A percentile compares a stretch with the other conserved stretches of the same genome.
phyloP scores from a whole-genome alignment of 1,140 invertebrate genomes.

The Ceratosolen fusciceps region DNA sequence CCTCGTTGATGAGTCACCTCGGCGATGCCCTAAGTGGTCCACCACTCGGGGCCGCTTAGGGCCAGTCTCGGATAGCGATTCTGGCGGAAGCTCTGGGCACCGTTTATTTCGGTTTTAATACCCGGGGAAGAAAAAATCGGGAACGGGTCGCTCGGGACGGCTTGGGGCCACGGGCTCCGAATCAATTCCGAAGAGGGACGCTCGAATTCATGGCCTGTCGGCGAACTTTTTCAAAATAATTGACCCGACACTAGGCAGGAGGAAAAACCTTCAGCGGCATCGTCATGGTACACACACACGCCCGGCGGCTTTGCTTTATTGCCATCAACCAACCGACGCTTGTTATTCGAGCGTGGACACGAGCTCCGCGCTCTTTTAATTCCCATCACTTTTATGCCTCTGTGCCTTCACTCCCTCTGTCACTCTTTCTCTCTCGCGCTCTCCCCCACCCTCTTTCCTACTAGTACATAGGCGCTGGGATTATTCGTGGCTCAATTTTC shows the following conservation, averaged over 20 bases:
- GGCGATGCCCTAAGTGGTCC: not conserved
- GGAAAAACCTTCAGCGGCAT: no score
- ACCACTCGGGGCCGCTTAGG: not conserved
- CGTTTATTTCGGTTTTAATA: no score
- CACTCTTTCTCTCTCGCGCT: no score
- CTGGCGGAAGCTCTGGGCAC: no score
- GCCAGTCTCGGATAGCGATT: no score
- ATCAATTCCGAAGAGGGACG: not conserved
- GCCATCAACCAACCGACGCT: not conserved
- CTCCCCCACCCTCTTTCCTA: no score
- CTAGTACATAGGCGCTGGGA: not conserved
- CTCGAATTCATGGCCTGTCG: not conserved
- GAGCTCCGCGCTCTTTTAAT: not conserved
- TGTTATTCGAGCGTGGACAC: not conserved
- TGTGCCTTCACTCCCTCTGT: not conserved
- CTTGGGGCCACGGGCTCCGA: not conserved
- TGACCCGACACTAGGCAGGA: not conserved
- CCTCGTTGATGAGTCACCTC: conserved; percentile 18
- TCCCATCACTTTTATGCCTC: not conserved
- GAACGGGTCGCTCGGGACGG: no score
- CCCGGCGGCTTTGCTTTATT: not conserved
- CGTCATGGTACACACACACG: no score
- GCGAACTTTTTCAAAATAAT: not conserved
- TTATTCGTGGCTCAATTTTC: not conserved
- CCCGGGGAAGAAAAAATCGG: no score